Evolutionary conservation across 2,113 vertebrate species (phyloP).

Genomic region (Bolborhynchus lineola): DNA sequence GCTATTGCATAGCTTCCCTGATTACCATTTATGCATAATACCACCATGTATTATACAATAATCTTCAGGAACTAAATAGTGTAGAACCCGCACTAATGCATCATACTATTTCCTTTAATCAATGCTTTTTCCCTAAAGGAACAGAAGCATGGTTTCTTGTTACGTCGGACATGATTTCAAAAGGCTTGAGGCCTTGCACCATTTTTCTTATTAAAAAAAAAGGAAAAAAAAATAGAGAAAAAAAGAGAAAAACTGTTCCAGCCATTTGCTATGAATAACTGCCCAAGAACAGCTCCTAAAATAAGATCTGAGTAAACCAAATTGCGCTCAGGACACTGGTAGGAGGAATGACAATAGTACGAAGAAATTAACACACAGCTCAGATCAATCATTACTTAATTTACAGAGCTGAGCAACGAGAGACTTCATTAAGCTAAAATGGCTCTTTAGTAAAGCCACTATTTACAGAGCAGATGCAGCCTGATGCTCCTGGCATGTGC

Average conservation of each 20-base stretch:
- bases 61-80: neutral
- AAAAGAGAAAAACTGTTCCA: neutral
- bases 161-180: neutral
- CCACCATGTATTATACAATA: neutral
- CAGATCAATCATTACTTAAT: neutral
- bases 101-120: neutral
- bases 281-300: neutral
- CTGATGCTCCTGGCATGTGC: neutral
- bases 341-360: neutral
- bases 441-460: neutral
- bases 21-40: neutral
- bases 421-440: neutral
- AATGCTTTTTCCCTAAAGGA: neutral
- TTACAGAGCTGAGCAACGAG: neutral
- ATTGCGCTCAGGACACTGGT: neutral
- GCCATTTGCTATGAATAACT: neutral
- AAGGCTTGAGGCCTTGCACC: neutral
- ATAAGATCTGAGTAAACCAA: neutral
- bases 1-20: neutral
- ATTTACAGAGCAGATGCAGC: constrained; percentile 6
- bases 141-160: neutral
- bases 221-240: neutral
- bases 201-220: neutral
- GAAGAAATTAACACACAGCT: neutral
- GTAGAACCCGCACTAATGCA: neutral